phyloP scores from a whole-genome alignment of 2,888 invertebrate genomes.

The Caenorhabditis japonica region DNA sequence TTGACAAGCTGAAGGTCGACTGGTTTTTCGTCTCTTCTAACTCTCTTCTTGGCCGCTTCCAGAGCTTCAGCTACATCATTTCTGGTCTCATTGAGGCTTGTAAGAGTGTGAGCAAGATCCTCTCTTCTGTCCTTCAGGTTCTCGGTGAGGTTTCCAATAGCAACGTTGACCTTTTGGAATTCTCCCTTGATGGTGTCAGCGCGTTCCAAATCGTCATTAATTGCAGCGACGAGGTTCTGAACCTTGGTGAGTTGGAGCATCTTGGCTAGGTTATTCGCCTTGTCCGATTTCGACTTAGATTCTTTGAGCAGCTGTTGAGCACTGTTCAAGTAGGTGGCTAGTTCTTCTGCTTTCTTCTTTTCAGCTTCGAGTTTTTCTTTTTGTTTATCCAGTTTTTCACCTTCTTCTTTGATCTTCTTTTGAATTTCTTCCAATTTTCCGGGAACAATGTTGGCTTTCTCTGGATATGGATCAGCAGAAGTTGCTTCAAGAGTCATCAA shows the following conservation, averaged over 20 bases:
- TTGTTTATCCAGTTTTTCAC: conserved; percentile 32
- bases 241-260: conserved; percentile 48
- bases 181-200: conserved; percentile 40
- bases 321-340: conserved; percentile 49
- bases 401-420: conserved; percentile 39
- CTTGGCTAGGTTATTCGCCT: conserved; percentile 35
- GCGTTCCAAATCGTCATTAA: conserved; percentile 51
- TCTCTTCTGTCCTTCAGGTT: conserved; percentile 52
- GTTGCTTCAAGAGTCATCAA: conserved; percentile 54
- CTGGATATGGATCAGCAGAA: conserved; percentile 50
- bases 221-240: conserved; percentile 52
- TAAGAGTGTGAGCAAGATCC: conserved; percentile 32
- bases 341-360: conserved; percentile 44
- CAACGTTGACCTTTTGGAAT: conserved; percentile 36
- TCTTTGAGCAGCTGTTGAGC: conserved; percentile 59
- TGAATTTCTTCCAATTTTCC: conserved; percentile 38
- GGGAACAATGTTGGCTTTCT: conserved; percentile 38
- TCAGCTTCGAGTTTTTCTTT: conserved; percentile 41
- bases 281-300: conserved; percentile 53
- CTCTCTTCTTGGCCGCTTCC: conserved; percentile 46
- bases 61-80: conserved; percentile 50
- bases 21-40: conserved; percentile 42
- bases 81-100: conserved; percentile 51
- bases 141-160: conserved; percentile 55
- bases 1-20: conserved; percentile 38